Base-by-base conservation (phyloP, 2,888 invertebrate species). In the Carcina quercana region DNA sequence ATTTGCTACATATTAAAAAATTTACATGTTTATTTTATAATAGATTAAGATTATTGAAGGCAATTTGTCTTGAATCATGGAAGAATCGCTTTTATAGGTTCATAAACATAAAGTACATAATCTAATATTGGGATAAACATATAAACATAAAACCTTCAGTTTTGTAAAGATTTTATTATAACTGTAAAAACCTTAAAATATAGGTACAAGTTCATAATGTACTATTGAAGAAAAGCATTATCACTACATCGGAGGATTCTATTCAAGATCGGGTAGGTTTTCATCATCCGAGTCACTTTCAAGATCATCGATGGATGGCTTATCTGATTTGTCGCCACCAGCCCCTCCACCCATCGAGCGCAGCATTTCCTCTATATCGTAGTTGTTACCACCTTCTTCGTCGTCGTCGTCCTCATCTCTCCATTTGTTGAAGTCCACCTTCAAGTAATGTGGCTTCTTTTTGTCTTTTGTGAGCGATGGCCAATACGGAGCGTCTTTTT, bases 381-480 rank as follows among this genome's bases (percentile, higher is more conserved):
- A 82, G 31, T 78, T 46, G 34, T 55, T 80, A 32, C 63, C 66
- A 28, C 46, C 65, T 35, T 68, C 88, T 48, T 95, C 96, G 44
- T 92, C 93, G n/a, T 92, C 95, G 40, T 97, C 97, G 59, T 95
- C 95, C 76, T 98, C 98, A 82, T 98, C 98, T 79, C 90, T 91
- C 98, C 97, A 98, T 83, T 97, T 97, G 68, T 95, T 94, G 71
- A 98, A 99, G 69, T 98, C 98, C 54, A 97, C 92, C 86, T 97
- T 98, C 53, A 98, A 86, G 91, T 97, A 98, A 70, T 97, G 97
- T 53, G 91, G 91, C 83, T 97, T 97, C 72, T 91, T 91, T 59
- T 91, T 92, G 54, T 94, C 94, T 67, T 92, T 93, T 35, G 95
- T 92, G 50, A 97, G 83, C 46, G 92, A 86, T 32, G 95, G 91